phyloP scores from a whole-genome alignment of 2,797 vertebrate species.

The Fringilla coelebs region DNA sequence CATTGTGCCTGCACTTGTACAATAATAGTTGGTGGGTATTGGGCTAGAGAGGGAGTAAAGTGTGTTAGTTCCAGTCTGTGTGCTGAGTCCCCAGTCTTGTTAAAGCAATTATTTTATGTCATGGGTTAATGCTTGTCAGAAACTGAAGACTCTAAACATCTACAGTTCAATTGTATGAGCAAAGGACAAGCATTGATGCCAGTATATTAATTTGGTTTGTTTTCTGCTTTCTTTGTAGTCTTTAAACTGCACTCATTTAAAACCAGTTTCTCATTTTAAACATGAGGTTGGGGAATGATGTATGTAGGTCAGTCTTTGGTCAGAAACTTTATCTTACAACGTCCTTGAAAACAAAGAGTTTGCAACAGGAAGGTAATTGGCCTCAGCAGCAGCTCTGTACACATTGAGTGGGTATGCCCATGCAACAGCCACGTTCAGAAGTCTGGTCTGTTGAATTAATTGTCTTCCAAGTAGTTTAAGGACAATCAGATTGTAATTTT shows the following conservation, averaged over 20 bases:
- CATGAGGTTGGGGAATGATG: not conserved
- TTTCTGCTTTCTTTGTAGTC: not conserved
- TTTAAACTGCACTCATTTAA: not conserved
- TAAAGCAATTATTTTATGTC: not conserved
- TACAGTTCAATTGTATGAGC: not conserved
- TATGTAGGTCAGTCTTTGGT: constrained; percentile 21
- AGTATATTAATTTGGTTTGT: not conserved
- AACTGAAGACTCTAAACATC: not conserved
- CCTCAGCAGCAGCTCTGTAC: not conserved
- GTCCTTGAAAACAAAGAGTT: not conserved
- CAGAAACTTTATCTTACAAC: not conserved
- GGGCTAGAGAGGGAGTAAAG: not conserved
- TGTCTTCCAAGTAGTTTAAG: not conserved
- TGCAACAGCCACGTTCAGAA: not conserved
- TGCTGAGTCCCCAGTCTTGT: rapidly evolving
- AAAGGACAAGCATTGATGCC: not conserved
- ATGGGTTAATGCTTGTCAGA: not conserved
- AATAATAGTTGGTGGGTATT: not conserved
- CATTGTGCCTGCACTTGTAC: not conserved
- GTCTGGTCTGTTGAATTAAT: not conserved
- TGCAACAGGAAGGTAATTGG: not conserved
- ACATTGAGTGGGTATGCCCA: not conserved
- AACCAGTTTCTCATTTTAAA: constrained; percentile 31
- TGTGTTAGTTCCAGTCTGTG: not conserved
- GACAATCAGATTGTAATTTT: not conserved